Conservation (phyloP, 2,888 invertebrate genomes). For the Calliscelio sp. region DNA sequence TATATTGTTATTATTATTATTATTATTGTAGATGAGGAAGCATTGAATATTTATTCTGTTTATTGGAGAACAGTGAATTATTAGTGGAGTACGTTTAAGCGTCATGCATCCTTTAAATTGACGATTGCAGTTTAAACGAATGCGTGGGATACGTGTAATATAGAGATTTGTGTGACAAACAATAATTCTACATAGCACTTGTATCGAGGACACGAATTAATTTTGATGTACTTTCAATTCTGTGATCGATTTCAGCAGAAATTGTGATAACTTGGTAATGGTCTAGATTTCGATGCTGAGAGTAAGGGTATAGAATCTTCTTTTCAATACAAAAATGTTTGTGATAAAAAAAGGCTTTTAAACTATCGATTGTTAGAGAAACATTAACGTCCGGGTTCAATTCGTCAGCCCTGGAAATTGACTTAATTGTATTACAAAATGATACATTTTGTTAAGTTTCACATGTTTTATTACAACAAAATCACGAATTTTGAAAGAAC, state of each 20-base stretch:
- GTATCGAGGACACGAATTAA: slow-evolving; percentile 32
- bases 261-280: slow-evolving; percentile 68
- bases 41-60: slow-evolving; percentile 66
- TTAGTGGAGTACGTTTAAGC: slow-evolving; percentile 25
- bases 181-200: slow-evolving; percentile 31
- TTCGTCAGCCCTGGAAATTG: too few species aligned
- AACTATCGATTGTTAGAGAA: too few species aligned
- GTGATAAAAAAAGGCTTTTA: too few species aligned
- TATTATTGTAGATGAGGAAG: too few species aligned
- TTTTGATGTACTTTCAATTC: slow-evolving; percentile 65
- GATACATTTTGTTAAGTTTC: too few species aligned
- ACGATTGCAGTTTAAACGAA: slow-evolving; percentile 37
- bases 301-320: too few species aligned
- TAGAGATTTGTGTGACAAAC: slow-evolving; percentile 39
- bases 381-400: too few species aligned
- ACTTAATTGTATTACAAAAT: slow-evolving; percentile 41
- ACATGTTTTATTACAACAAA: too few species aligned
- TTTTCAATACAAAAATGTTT: too few species aligned
- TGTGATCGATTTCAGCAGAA: slow-evolving; percentile 67
- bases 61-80: slow-evolving; percentile 36
- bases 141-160: slow-evolving; percentile 41
- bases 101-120: slow-evolving; percentile 37
- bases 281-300: slow-evolving; percentile 52
- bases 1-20: slow-evolving; percentile 69
- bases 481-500: too few species aligned